phyloP scores from a whole-genome alignment of 2,113 vertebrate species.

The Acrocephalus kingi region DNA sequence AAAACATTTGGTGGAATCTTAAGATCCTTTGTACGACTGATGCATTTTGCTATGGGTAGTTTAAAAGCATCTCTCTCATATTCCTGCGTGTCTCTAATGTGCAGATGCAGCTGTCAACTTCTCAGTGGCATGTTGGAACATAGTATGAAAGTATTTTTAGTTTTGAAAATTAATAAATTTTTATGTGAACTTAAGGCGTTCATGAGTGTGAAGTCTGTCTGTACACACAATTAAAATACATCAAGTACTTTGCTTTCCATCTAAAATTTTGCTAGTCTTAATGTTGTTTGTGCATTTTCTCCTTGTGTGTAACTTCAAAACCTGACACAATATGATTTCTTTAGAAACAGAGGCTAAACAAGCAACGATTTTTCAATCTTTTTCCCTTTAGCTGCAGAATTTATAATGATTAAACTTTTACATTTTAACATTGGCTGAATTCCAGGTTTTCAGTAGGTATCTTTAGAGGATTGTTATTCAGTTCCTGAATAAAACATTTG shows the following conservation, averaged over 20 bases:
- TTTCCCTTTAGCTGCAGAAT: background rate
- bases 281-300: background rate
- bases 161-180: background rate
- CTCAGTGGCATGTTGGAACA: background rate
- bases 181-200: background rate
- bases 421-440: background rate
- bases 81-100: background rate
- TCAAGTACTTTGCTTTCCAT: background rate
- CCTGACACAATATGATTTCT: background rate
- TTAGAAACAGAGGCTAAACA: background rate
- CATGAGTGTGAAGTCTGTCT: background rate
- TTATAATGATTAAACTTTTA: background rate
- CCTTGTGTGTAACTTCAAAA: background rate
- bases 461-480: background rate
- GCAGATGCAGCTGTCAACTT: background rate
- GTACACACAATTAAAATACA: background rate
- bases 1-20: conserved; percentile 9
- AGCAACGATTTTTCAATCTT: background rate
- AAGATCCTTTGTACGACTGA: background rate
- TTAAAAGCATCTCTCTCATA: background rate
- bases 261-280: background rate
- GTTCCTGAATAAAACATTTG: background rate
- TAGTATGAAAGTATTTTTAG: background rate
- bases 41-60: background rate
- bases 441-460: background rate